These are phyloP conservation scores for Hippoglossus stenolepis DNA, from an alignment of 2,113 vertebrate genomes.

Conservation along the genomic window DNA sequence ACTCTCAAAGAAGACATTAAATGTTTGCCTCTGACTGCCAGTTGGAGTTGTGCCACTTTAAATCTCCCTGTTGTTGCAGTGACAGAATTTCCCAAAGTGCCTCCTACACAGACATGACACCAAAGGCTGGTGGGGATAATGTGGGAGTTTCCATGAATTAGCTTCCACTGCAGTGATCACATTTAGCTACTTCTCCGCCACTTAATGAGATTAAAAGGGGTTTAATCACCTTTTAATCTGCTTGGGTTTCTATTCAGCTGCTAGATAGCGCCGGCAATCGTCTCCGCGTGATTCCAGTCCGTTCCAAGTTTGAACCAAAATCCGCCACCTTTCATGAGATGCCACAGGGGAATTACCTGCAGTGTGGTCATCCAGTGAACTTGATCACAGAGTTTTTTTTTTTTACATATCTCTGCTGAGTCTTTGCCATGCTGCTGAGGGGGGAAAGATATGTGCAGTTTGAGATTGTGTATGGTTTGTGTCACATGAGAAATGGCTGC, in stretches of 20 bases:
- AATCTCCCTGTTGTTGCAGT: slow-evolving; percentile 16
- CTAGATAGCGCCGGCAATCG: slow-evolving; percentile 29
- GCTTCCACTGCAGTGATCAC: slow-evolving; percentile 39
- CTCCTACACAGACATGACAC: slow-evolving; percentile 26
- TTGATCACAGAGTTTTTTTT: neutral
- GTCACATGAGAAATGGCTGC: slow-evolving; percentile 8
- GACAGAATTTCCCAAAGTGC: slow-evolving; percentile 29
- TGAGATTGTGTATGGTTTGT: slow-evolving; percentile 1
- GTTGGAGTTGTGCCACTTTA: neutral
- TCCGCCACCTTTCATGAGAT: slow-evolving; percentile 23
- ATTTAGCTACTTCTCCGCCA: slow-evolving; percentile 49
- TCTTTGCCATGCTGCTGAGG: neutral
- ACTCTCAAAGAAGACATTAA: neutral
- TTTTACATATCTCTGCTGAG: slow-evolving; percentile 8
- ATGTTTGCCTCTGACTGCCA: neutral
- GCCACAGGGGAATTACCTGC: slow-evolving; percentile 30
- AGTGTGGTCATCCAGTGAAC: slow-evolving; percentile 26
- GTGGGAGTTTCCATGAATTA: slow-evolving; percentile 44
- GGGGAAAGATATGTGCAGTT: slow-evolving; percentile 3
- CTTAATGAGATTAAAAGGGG: slow-evolving; percentile 60
- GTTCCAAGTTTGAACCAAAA: slow-evolving; percentile 26
- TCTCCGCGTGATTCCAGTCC: slow-evolving; percentile 10
- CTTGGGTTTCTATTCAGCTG: slow-evolving; percentile 23
- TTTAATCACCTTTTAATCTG: slow-evolving; percentile 67
- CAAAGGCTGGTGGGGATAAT: slow-evolving; percentile 25